phyloP scores from a whole-genome alignment of 2,797 vertebrate genomes.

The Fistularia commersonii region DNA sequence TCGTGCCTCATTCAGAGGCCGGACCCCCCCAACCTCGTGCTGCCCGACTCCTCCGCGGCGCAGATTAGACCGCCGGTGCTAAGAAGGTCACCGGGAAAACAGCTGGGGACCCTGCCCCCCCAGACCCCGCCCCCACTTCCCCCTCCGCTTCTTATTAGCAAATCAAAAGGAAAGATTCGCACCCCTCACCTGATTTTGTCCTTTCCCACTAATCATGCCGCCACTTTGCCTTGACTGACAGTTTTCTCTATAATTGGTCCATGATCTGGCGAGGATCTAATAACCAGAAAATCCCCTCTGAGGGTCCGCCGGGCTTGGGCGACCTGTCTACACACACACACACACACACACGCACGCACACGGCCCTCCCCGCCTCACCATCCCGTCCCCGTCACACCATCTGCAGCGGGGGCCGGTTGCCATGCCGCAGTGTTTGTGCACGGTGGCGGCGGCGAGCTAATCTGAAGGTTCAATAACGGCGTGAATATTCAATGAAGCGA shows the following conservation, averaged over 20 bases:
- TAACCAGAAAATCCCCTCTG: constrained; percentile 99
- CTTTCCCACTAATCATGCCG: constrained; percentile 98
- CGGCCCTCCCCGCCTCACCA: constrained; percentile 51
- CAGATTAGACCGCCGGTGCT: constrained; percentile 92
- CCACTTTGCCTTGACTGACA: constrained; percentile 99
- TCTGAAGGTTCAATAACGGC: constrained; percentile 98
- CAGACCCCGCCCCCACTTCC: constrained; percentile 83
- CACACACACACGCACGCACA: constrained; percentile 18
- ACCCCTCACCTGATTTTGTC: constrained; percentile 99
- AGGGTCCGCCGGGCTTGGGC: constrained; percentile 92
- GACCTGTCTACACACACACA: constrained; percentile 82
- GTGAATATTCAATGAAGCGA: constrained; percentile 98
- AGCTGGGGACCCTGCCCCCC: constrained; percentile 97
- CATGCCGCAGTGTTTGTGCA: constrained; percentile 85
- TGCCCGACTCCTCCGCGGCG: constrained; percentile 71
- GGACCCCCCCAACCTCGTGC: constrained; percentile 67
- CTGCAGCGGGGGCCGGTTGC: constrained; percentile 73
- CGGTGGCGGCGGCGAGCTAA: constrained; percentile 80
- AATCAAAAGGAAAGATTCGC: constrained; percentile 99
- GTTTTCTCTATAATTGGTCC: constrained; percentile 99
- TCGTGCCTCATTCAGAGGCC: constrained; percentile 76
- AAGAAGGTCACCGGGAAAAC: constrained; percentile 98
- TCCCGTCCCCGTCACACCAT: constrained; percentile 67
- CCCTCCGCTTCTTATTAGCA: constrained; percentile 96
- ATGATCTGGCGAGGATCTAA: constrained; percentile 99